These are phyloP conservation scores for Drosophila subobscura DNA, from an alignment of 1,140 invertebrate species.

Conservation along the genomic window DNA sequence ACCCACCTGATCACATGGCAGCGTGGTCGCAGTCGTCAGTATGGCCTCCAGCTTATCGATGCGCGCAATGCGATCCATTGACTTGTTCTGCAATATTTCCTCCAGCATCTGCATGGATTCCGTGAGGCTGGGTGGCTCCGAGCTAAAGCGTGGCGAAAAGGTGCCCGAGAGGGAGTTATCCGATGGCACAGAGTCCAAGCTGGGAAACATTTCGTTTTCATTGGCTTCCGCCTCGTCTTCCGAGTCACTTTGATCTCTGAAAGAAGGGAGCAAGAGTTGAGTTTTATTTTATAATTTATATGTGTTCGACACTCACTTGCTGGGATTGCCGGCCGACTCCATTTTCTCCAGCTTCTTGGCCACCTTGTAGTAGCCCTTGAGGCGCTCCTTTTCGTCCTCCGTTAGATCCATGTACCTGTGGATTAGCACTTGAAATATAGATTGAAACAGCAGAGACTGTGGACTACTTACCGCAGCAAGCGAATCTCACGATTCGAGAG, in stretches of 20 bases:
- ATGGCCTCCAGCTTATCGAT: constrained; percentile 94
- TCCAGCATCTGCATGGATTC: constrained; percentile 96
- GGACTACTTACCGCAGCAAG: constrained; percentile 87
- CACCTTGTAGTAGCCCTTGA: constrained; percentile 96
- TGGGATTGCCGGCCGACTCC: constrained; percentile 88
- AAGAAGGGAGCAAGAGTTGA: not conserved
- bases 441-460: too few relatives aligned
- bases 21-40: constrained; percentile 89
- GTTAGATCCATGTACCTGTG: constrained; percentile 93
- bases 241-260: constrained; percentile 87
- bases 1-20: constrained; percentile 84
- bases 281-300: not conserved
- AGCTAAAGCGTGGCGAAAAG: constrained; percentile 88
- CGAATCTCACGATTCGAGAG: constrained; percentile 96
- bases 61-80: constrained; percentile 93
- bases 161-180: constrained; percentile 88
- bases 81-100: constrained; percentile 91
- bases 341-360: constrained; percentile 96
- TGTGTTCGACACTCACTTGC: constrained; percentile 83
- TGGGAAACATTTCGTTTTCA: constrained; percentile 89
- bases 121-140: constrained; percentile 93
- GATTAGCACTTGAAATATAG: too few relatives aligned
- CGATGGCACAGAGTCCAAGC: constrained; percentile 90
- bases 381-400: constrained; percentile 96
- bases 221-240: constrained; percentile 88